Percentiles rank a stretch among this genome's conserved stretches.
Conservation (phyloP, 2,113 vertebrate species). For the Piprites chloris region DNA sequence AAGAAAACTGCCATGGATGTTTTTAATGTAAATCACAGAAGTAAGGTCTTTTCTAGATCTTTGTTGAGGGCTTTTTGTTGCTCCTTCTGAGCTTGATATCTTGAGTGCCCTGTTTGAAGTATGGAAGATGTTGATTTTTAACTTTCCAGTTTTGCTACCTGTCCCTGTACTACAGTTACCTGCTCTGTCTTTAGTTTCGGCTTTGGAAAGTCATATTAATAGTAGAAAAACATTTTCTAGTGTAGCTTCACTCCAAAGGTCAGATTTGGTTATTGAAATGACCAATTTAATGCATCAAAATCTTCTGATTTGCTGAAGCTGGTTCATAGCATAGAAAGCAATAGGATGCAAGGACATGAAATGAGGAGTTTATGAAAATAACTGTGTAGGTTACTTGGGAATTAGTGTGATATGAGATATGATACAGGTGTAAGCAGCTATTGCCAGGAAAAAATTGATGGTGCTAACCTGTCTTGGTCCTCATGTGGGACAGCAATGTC, state of each 20-base stretch:
- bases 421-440: neutral
- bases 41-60: slow-evolving; percentile 51
- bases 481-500: neutral
- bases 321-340: neutral
- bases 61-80: neutral
- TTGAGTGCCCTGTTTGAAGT: neutral
- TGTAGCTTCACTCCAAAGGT: neutral
- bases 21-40: slow-evolving; percentile 63
- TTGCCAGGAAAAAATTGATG: neutral
- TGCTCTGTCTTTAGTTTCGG: neutral
- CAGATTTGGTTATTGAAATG: neutral
- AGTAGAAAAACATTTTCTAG: too few relatives aligned
- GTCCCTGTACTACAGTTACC: neutral
- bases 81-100: neutral
- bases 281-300: neutral
- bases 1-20: slow-evolving; percentile 5
- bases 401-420: neutral
- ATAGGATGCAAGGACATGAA: neutral
- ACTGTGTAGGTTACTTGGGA: neutral
- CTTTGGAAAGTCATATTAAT: neutral
- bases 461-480: neutral
- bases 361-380: neutral
- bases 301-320: neutral
- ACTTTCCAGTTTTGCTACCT: neutral
- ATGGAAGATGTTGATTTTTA: neutral